Base-by-base conservation (phyloP, 2,797 vertebrate genomes). In the Xyrichtys novacula region DNA sequence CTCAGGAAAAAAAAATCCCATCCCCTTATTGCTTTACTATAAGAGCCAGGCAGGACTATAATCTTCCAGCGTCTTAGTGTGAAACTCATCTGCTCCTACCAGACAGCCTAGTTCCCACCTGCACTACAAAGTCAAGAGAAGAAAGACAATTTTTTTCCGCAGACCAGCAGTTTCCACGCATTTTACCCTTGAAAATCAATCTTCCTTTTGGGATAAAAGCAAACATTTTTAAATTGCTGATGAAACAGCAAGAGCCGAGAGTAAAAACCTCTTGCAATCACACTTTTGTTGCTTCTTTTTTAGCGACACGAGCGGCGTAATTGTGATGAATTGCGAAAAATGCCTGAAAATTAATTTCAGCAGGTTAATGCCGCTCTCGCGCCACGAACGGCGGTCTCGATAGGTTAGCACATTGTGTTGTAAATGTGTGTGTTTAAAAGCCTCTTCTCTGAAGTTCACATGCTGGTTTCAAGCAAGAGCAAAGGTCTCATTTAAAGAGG, bases 401-500 rank as follows among this genome's bases (percentile, higher is more conserved):
- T 47, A 17, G 20, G 68, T 76, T 70, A 53, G 42, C 6, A 10
- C 26, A 34, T 23, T 26, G 46, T n/a, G 4, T 48, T 26, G 67
- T 34, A 65, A 36, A 15, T 44, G 54, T 56, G 73, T 43, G 60
- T 40, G 48, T 65, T 19, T 57, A 20, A 46, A n/a, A 12, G 28
- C 17, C 57, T 64, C 20, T 22, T 64, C 53, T 81, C 84, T 77
- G 65, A 84, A 81, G 77, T 86, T 84, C 79, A 81, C 75, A 84
- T 56, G 23, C 44, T 61, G 46, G 40, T 5, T 85, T 78, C 58
- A 76, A 38, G 67, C 64, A 67, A 38, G 74, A 83, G 80, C 72
- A 74, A 83, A 81, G 80, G 81, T 82, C 85, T 87, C 62, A 85
- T 90, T 92, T 89, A 87, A 80, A 87, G 75, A 73, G 52, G 59